phyloP scores from a whole-genome alignment of 2,888 invertebrate species.

The Rosalia funebris region DNA sequence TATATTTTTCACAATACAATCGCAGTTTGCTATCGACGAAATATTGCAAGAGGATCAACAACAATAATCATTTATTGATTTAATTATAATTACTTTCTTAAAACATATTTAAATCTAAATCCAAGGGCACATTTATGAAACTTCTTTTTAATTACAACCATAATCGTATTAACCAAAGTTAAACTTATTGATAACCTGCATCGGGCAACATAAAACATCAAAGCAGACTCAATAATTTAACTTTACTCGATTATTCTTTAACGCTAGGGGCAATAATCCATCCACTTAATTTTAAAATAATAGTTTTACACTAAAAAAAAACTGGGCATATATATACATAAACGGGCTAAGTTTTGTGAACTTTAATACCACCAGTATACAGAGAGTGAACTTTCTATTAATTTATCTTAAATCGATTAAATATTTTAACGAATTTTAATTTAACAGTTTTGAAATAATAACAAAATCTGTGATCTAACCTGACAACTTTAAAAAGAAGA shows the following conservation, averaged over 20 bases:
- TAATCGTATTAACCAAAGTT: slow-evolving; percentile 41
- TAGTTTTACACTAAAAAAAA: slow-evolving; percentile 47
- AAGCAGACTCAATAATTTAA: slow-evolving; percentile 56
- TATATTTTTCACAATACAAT: slow-evolving; percentile 49
- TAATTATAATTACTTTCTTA: slow-evolving; percentile 34
- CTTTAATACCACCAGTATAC: slow-evolving; percentile 42
- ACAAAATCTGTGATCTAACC: slow-evolving; percentile 58
- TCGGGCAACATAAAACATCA: slow-evolving; percentile 58
- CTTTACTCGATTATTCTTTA: slow-evolving; percentile 43
- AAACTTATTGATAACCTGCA: slow-evolving; percentile 55
- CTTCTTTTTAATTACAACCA: slow-evolving; percentile 30
- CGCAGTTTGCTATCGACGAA: slow-evolving; percentile 60
- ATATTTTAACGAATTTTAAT: slow-evolving; percentile 41
- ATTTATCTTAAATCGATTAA: slow-evolving; percentile 31
- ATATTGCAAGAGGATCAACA: slow-evolving; percentile 49
- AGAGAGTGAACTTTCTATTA: slow-evolving; percentile 43
- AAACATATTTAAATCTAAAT: slow-evolving; percentile 37
- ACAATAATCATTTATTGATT: slow-evolving; percentile 43
- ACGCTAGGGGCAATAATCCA: slow-evolving; percentile 51
- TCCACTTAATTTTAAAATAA: slow-evolving; percentile 42
- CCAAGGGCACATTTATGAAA: slow-evolving; percentile 49
- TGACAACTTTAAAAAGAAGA: slow-evolving; percentile 37
- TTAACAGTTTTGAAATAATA: slow-evolving; percentile 49
- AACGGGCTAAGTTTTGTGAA: slow-evolving; percentile 54
- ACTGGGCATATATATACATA: slow-evolving; percentile 52